Evolutionary conservation across 1,140 invertebrate species (phyloP), one percentile per base, ranked within the genome.

Genomic region (Paralvinella palmiformis): DNA sequence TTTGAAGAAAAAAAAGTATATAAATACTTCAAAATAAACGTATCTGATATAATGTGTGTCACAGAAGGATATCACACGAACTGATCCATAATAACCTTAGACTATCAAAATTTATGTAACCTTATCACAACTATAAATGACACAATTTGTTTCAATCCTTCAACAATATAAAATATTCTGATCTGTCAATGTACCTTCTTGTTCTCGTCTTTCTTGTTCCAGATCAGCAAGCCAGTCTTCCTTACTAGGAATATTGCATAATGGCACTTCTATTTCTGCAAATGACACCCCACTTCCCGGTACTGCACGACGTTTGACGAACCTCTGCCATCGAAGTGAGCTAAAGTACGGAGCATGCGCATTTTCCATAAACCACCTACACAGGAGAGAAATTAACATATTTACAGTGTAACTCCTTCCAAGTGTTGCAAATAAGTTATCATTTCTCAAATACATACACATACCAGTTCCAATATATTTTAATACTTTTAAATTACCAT

Each of bases 321-420:
- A 79, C n/a, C 68, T 50, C 1, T 73, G 68, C 75, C 75, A 79
- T 56, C 70, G 70, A 31, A 59, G 69, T 20, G 62, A 64, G 7
- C 75, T 77, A 53, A 77, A 79, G 41, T 69, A 71, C 41, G 68
- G 64, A 5, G 75, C 73, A 73, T 79, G 75, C 4, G 77, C 69
- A 52, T 72, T 63, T 59, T 77, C 75, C 17, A 75, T 65, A 57
- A 79, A 67, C 77, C 77, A 79, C 52, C 76, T 79, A 50, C 31
- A 60, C 4, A 37, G 27, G 15, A 55, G 53, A 3, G 31, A 53
- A 62, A 62, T 36, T 36, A 13, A 32, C 22, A 56, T n/a, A 3
- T 33, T 56, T 27, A n/a, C n/a, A 13, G 41, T 7, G n/a, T 2
- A 56, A 29, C n/a, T n/a, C 20, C 20, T 20, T 24, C 22, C 6